Base-by-base conservation (phyloP, 2,113 vertebrate species). In the Stercorarius parasiticus region DNA sequence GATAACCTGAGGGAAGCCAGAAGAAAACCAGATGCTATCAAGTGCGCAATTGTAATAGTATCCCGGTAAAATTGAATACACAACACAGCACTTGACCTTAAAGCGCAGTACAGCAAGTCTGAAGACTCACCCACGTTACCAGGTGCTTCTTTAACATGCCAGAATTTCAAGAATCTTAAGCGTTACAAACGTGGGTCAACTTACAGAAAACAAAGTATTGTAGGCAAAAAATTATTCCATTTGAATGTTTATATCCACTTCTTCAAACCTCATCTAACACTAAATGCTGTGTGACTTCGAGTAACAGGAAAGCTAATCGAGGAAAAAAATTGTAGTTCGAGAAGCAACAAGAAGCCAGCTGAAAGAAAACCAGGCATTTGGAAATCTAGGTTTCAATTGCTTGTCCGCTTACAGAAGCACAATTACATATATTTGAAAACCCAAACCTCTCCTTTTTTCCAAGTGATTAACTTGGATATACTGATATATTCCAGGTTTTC, bases 51-150 rank as follows among this genome's bases (percentile, higher is more conserved):
- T 43, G 14, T 27, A 69, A 65, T 3, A 15, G n/a, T 23, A 59
- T 30, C 40, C 47, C 38, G 50, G 36, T 32, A 87, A 85, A 92
- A 78, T 0, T 9, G 16, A 69, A 65, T 13, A 64, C 3, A 6
- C 15, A 76, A 26, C 30, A n/a, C 0, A 0, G n/a, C 36, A 34
- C 0, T 0, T 2, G 38, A 52, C 18, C 52, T 36, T 49, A 42
- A 52, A 72, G 58, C 0, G 1, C 36, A 42, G 36, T 6, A 69
- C 30, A 80, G 64, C 27, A 77, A 92, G 50, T 42, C 71, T 62
- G 64, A 83, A 82, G 53, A 61, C 22, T 80, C 43, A 34, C 16
- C 22, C 36, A 20, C 0, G 0, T 53, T 58, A 62, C 10, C 38
- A 38, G 23, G 23, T 16, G 32, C 45, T 83, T 66, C 47, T 71